Percentiles rank a stretch among this genome's conserved stretches.
Conservation (phyloP, 2,113 vertebrate genomes). For the Odontesthes bonariensis region DNA sequence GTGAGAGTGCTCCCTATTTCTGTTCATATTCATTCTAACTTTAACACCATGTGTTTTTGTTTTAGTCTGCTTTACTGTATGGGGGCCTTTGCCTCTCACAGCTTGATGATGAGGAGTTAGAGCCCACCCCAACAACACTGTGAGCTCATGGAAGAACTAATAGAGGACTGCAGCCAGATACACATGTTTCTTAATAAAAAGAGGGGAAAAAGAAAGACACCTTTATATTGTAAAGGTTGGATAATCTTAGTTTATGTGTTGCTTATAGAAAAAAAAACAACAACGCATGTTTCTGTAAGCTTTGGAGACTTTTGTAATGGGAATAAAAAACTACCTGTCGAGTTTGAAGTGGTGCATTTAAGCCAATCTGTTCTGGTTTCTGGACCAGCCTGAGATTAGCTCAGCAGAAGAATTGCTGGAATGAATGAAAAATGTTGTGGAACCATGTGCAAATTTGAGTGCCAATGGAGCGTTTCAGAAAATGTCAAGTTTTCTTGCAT, state of each 20-base stretch:
- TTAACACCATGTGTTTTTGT: conserved; percentile 49
- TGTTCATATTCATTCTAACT: conserved; percentile 32
- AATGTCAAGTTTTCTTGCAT: too few relatives aligned
- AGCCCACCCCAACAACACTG: conserved; percentile 38
- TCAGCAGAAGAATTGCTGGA: too few relatives aligned
- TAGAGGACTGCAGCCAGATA: conserved; percentile 29
- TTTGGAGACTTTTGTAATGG: neutral
- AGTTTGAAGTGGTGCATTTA: too few relatives aligned
- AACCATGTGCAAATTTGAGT: too few relatives aligned
- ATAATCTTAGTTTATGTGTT: conserved; percentile 26
- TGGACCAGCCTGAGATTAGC: too few relatives aligned
- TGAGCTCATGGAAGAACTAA: conserved; percentile 75
- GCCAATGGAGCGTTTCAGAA: too few relatives aligned
- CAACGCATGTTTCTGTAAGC: conserved; percentile 18
- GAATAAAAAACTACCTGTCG: conserved; percentile 3
- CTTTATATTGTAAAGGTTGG: conserved; percentile 26
- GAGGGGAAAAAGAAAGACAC: conserved; percentile 12
- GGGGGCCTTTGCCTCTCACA: conserved; percentile 34
- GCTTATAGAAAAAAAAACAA: conserved; percentile 21
- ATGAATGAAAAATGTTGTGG: too few relatives aligned
- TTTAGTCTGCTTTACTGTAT: conserved; percentile 38
- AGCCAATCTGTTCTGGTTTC: too few relatives aligned
- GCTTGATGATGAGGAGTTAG: conserved; percentile 41
- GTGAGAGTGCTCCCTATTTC: conserved; percentile 22
- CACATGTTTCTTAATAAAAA: conserved; percentile 20